These are phyloP conservation scores for Tenthredo distinguenda DNA, from an alignment of 2,888 invertebrate species.

Conservation along the genomic window DNA sequence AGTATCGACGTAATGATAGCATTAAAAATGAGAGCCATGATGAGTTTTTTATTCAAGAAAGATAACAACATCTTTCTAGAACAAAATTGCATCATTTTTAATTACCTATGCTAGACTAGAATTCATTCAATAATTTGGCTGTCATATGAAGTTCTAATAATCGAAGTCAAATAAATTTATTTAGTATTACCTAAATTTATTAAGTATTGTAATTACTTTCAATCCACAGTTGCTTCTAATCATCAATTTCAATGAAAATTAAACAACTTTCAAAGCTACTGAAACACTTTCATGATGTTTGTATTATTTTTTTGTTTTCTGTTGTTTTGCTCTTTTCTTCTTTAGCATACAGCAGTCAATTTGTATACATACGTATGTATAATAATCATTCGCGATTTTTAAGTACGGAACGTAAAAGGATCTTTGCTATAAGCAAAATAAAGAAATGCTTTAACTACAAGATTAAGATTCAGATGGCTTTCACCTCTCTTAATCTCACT, in stretches of 20 bases:
- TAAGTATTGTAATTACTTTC: constrained; percentile 14
- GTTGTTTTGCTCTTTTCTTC: not conserved
- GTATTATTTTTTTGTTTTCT: not conserved
- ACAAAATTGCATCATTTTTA: not conserved
- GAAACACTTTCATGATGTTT: constrained; percentile 1
- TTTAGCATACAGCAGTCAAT: constrained; percentile 8
- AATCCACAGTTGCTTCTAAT: constrained; percentile 10
- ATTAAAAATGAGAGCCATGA: not conserved
- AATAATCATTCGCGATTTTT: not conserved
- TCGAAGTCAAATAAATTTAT: not conserved
- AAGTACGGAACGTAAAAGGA: constrained; percentile 38
- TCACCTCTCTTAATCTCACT: not conserved
- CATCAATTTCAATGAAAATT: constrained; percentile 9
- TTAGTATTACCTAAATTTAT: constrained; percentile 3
- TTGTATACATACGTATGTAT: not conserved
- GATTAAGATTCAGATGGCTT: not conserved
- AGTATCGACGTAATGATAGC: not conserved
- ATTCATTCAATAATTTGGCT: constrained; percentile 20
- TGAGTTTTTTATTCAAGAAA: constrained; percentile 5
- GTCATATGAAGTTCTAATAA: constrained; percentile 9
- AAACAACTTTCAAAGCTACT: not conserved
- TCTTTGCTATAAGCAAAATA: constrained; percentile 17
- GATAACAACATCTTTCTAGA: not conserved
- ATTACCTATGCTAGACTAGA: constrained; percentile 2
- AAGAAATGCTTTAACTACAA: not conserved